Evolutionary conservation across 2,888 invertebrate species (phyloP).

Genomic region (Linnaemya vulpina): DNA sequence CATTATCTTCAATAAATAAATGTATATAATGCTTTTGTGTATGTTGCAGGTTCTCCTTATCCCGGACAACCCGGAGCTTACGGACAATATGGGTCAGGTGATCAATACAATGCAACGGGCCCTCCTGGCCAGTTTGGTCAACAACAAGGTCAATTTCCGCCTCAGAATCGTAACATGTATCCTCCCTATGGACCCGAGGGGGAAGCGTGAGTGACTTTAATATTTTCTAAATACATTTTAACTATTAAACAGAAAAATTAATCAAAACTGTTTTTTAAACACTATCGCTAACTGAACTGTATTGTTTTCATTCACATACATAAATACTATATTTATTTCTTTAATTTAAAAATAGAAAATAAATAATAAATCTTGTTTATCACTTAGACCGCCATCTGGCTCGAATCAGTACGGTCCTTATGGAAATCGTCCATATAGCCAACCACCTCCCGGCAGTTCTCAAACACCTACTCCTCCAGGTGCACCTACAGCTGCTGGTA

Average conservation of each 20-base stretch:
- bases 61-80: slow-evolving; percentile 86
- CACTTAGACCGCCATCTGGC: slow-evolving; percentile 81
- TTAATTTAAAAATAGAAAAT: background rate
- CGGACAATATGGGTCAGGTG: slow-evolving; percentile 87
- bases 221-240: slow-evolving; percentile 57
- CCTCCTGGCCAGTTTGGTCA: slow-evolving; percentile 86
- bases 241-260: slow-evolving; percentile 16
- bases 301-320: slow-evolving; percentile 60
- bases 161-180: slow-evolving; percentile 90
- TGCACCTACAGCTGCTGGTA: slow-evolving; percentile 76
- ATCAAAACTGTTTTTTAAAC: slow-evolving; percentile 29
- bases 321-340: background rate
- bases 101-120: slow-evolving; percentile 85
- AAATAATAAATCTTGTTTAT: slow-evolving; percentile 3
- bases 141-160: slow-evolving; percentile 85
- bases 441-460: slow-evolving; percentile 83
- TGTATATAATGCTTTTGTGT: background rate
- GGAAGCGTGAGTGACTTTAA: slow-evolving; percentile 85
- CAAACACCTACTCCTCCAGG: slow-evolving; percentile 84
- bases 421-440: slow-evolving; percentile 81
- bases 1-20: background rate
- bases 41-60: slow-evolving; percentile 84
- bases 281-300: slow-evolving; percentile 53
- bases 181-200: slow-evolving; percentile 90
- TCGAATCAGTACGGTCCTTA: slow-evolving; percentile 82